phyloP scores from a whole-genome alignment of 1,140 invertebrate species.

The Calosoma granatense region DNA sequence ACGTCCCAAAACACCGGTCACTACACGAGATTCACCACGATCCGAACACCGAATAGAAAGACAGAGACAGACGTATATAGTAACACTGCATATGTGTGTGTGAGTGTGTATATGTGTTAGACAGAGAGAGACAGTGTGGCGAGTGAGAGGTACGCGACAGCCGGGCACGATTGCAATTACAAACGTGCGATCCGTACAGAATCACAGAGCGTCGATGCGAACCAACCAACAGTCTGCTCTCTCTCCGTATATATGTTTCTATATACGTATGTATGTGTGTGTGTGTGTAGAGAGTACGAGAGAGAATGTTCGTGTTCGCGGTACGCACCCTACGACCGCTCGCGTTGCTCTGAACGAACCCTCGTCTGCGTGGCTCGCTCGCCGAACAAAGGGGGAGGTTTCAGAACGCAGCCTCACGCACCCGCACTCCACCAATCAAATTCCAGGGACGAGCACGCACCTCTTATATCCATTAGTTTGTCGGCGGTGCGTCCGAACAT shows the following conservation, averaged over 20 bases:
- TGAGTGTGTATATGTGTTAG: background rate
- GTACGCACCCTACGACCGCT: background rate
- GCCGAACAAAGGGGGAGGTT: slow-evolving; percentile 5
- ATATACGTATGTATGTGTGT: too few relatives aligned
- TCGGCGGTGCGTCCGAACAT: background rate
- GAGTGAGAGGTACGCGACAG: background rate
- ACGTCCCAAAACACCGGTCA: background rate
- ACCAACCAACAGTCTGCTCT: too few relatives aligned
- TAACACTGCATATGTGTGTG: too few relatives aligned
- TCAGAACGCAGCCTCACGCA: slow-evolving; percentile 8
- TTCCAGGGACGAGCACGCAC: slow-evolving; percentile 7
- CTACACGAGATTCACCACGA: too few relatives aligned
- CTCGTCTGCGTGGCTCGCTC: background rate
- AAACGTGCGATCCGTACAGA: background rate
- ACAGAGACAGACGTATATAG: too few relatives aligned
- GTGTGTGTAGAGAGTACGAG: too few relatives aligned
- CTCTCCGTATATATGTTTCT: too few relatives aligned
- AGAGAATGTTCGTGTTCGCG: background rate
- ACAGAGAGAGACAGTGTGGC: background rate
- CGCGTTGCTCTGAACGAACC: background rate
- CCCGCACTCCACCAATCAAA: slow-evolving; percentile 5
- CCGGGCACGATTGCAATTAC: background rate
- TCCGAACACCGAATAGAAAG: too few relatives aligned
- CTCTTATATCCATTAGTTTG: slow-evolving; percentile 9
- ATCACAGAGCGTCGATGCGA: background rate